Conservation (phyloP, 2,888 invertebrate species). For the Macaria liturata region DNA sequence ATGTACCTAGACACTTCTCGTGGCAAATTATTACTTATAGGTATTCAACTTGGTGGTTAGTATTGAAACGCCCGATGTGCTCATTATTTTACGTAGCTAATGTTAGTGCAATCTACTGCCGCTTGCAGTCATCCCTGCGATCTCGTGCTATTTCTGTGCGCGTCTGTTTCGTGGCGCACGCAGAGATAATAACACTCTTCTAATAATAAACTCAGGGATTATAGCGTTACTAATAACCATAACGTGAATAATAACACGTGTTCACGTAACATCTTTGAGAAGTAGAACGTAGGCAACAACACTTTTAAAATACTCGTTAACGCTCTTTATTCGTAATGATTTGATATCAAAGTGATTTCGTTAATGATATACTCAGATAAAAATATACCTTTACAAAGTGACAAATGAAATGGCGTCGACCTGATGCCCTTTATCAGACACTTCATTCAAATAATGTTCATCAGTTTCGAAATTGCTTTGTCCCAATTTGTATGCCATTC, state of each 20-base stretch:
- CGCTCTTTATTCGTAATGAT: too few species aligned
- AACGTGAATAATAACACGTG: slow-evolving; percentile 27
- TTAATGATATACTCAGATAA: not conserved
- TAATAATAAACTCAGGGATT: slow-evolving; percentile 34
- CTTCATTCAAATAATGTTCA: slow-evolving; percentile 27
- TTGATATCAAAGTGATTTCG: too few species aligned
- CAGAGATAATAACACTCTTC: slow-evolving; percentile 39
- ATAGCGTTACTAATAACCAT: slow-evolving; percentile 27
- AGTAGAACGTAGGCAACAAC: too few species aligned
- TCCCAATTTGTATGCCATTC: slow-evolving; percentile 23
- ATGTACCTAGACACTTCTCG: too few species aligned
- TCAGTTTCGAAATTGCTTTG: slow-evolving; percentile 36
- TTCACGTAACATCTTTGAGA: slow-evolving; percentile 15
- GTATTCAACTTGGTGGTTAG: too few species aligned
- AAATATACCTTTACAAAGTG: slow-evolving; percentile 4
- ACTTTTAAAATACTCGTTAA: too few species aligned
- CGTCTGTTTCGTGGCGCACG: slow-evolving; percentile 43
- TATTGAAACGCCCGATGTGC: not conserved
- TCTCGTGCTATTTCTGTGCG: slow-evolving; percentile 47
- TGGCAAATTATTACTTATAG: too few species aligned
- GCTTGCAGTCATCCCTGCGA: slow-evolving; percentile 22
- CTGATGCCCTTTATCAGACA: slow-evolving; percentile 35
- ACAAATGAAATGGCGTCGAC: slow-evolving; percentile 22
- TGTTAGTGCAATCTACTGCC: slow-evolving; percentile 25
- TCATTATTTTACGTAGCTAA: slow-evolving; percentile 4